These are phyloP conservation scores for Bombus soroeensis DNA, from an alignment of 1,140 invertebrate genomes.

Conservation along the genomic window DNA sequence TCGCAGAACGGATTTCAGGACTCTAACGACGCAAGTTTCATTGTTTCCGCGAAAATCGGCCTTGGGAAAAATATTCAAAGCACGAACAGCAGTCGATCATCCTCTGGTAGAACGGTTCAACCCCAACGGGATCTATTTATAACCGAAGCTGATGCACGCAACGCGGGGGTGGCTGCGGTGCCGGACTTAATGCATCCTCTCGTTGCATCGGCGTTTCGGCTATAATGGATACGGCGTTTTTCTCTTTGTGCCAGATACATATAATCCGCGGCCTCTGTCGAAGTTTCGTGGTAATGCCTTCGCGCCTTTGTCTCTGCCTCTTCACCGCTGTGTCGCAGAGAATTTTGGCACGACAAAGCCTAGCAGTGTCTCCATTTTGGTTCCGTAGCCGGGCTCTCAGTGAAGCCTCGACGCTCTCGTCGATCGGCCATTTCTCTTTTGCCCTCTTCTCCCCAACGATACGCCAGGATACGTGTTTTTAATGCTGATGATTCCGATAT, in stretches of 20 bases:
- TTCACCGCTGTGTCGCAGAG: conserved; percentile 38
- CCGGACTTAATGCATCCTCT: conserved; percentile 54
- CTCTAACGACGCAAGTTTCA: background rate
- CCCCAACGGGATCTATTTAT: conserved; percentile 31
- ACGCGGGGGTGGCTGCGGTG: conserved; percentile 3
- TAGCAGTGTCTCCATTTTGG: conserved; percentile 74
- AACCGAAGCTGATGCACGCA: conserved; percentile 23
- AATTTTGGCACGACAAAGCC: conserved; percentile 78
- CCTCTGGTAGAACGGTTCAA: no score
- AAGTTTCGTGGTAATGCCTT: conserved; percentile 59
- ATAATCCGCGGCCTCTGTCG: conserved; percentile 54
- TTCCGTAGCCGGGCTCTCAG: conserved; percentile 67
- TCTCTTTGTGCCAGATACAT: conserved; percentile 52
- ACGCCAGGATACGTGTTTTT: conserved; percentile 61
- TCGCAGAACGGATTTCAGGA: background rate
- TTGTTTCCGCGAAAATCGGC: background rate
- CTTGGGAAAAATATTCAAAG: background rate
- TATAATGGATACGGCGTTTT: conserved; percentile 56
- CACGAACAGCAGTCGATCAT: background rate
- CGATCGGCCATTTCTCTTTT: conserved; percentile 59
- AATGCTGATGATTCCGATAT: conserved; percentile 61
- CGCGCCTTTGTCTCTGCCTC: conserved; percentile 45
- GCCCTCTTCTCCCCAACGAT: conserved; percentile 67
- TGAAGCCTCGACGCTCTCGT: conserved; percentile 65
- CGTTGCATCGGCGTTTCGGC: conserved; percentile 54